Conservation (phyloP, 2,797 vertebrate species). For the Macrochelys suwanniensis region DNA sequence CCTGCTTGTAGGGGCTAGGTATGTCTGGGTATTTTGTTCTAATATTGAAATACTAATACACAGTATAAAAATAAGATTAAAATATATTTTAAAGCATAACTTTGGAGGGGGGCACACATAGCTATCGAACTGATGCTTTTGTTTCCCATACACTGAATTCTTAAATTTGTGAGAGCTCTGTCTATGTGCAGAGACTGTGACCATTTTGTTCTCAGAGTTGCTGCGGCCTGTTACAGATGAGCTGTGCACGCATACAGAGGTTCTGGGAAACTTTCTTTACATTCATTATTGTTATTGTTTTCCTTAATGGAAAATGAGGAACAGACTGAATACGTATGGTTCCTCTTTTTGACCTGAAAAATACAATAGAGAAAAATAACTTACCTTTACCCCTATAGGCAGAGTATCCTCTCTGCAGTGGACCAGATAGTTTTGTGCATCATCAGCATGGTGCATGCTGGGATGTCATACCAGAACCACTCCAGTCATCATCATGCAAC, state of each 20-base stretch:
- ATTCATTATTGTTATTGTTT: neutral
- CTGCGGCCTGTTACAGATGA: rapidly evolving
- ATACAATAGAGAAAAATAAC: neutral
- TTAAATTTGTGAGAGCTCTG: neutral
- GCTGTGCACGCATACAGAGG: rapidly evolving
- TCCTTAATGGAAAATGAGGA: neutral
- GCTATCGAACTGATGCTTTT: neutral
- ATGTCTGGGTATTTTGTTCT: neutral
- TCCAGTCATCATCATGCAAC: neutral
- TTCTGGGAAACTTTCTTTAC: rapidly evolving
- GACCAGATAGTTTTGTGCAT: neutral
- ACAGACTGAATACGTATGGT: neutral
- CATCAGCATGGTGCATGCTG: neutral
- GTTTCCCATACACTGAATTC: rapidly evolving
- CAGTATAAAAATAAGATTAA: neutral
- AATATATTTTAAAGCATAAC: neutral
- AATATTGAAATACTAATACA: neutral
- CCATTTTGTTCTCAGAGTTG: rapidly evolving
- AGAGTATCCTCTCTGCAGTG: too few relatives aligned
- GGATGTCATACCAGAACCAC: neutral
- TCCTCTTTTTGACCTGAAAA: neutral
- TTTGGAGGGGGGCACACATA: neutral
- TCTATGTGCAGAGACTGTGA: rapidly evolving
- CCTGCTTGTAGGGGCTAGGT: neutral
- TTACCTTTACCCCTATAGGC: neutral